phyloP scores from a whole-genome alignment of 2,797 vertebrate genomes.

The Sarcoramphus papa region DNA sequence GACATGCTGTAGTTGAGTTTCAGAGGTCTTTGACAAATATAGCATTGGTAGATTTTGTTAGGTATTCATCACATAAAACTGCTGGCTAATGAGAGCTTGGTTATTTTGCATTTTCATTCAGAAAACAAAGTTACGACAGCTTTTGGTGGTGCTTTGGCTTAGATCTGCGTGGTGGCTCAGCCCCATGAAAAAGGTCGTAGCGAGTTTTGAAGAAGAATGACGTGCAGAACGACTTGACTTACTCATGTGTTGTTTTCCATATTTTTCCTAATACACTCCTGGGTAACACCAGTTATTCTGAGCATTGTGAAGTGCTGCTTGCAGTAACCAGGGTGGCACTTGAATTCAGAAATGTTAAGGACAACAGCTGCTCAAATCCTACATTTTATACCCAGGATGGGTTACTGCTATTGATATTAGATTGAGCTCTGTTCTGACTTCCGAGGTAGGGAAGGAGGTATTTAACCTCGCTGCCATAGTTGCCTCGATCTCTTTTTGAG shows the following conservation, averaged over 20 bases:
- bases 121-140: neutral
- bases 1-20: constrained; percentile 22
- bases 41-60: constrained; percentile 49
- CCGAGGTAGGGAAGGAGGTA: neutral
- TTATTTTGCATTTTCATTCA: constrained; percentile 36
- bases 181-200: neutral
- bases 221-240: neutral
- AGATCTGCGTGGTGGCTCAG: neutral
- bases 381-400: neutral
- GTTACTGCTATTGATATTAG: neutral
- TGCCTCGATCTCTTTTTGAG: neutral
- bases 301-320: neutral
- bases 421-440: neutral
- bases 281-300: neutral
- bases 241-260: neutral
- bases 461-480: neutral
- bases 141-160: constrained; percentile 4
- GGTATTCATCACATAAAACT: constrained; percentile 43
- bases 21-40: constrained; percentile 48
- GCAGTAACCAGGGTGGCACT: neutral
- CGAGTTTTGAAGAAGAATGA: neutral
- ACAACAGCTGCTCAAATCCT: neutral
- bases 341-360: neutral
- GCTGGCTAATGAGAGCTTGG: neutral
- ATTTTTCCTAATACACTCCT: neutral